Conservation (phyloP, 2,797 vertebrate genomes). For the Trachurus trachurus region DNA sequence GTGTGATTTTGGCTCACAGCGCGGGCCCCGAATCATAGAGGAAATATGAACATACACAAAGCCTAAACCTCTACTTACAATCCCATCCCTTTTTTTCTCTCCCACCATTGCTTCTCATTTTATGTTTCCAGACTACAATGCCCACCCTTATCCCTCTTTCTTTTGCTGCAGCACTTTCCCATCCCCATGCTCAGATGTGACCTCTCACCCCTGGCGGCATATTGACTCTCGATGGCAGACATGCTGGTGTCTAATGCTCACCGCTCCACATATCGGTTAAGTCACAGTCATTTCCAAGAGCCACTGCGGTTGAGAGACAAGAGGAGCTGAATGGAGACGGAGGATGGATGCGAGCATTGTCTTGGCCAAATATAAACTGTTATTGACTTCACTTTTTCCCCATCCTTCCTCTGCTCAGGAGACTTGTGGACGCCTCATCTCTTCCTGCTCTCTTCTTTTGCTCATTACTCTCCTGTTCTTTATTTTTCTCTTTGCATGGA, state of each 20-base stretch:
- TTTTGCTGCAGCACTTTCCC: conserved; percentile 34
- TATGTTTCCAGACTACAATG: conserved; percentile 22
- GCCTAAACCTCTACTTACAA: conserved; percentile 27
- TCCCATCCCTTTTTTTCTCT: conserved; percentile 7
- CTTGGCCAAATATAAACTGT: conserved; percentile 32
- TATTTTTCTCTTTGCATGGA: conserved; percentile 49
- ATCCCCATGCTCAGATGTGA: conserved; percentile 57
- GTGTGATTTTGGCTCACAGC: conserved; percentile 17
- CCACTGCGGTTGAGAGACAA: conserved; percentile 28
- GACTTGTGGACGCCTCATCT: conserved; percentile 62
- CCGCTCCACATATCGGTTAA: conserved; percentile 17
- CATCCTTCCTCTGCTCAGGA: conserved; percentile 27
- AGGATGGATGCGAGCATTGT: conserved; percentile 38
- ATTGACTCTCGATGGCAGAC: conserved; percentile 46
- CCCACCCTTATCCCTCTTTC: conserved; percentile 23
- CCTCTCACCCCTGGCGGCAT: conserved; percentile 42
- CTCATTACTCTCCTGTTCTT: conserved; percentile 31
- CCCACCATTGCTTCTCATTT: conserved; percentile 32
- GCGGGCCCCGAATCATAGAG: conserved; percentile 26
- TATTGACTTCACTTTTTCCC: conserved; percentile 46
- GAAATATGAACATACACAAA: conserved; percentile 44
- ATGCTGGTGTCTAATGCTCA: conserved; percentile 39
- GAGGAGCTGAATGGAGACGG: conserved; percentile 19
- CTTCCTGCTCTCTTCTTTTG: conserved; percentile 36
- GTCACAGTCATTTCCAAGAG: conserved; percentile 19